These are phyloP conservation scores for Epirrhoe tristata DNA, from an alignment of 2,888 invertebrate species.

Conservation along the genomic window DNA sequence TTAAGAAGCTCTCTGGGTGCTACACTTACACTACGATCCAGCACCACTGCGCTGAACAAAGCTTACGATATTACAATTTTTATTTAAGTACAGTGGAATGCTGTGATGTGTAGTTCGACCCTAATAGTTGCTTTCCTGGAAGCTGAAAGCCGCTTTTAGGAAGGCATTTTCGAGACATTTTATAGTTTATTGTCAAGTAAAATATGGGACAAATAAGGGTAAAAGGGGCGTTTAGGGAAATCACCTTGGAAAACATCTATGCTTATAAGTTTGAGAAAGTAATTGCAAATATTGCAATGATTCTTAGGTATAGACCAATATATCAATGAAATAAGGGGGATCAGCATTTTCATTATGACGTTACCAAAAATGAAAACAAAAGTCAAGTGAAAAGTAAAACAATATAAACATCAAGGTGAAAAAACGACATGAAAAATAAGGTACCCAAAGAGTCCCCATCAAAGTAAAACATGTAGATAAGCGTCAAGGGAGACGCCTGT, in stretches of 20 bases:
- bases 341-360: not conserved
- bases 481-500: conserved; percentile 44
- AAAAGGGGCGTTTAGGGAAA: not conserved
- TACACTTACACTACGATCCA: not conserved
- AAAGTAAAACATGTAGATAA: conserved; percentile 28
- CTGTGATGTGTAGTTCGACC: not conserved
- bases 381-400: not conserved
- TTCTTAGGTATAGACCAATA: too few species aligned
- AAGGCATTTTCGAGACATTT: conserved; percentile 8
- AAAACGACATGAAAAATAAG: conserved; percentile 13
- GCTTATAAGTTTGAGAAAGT: too few species aligned
- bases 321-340: not conserved
- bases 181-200: conserved; percentile 7
- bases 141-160: conserved; percentile 21
- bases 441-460: conserved; percentile 11
- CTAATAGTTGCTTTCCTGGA: conserved; percentile 15
- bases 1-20: conserved; percentile 5
- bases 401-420: not conserved
- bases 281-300: too few species aligned
- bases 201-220: not conserved
- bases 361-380: not conserved
- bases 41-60: not conserved
- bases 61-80: not conserved
- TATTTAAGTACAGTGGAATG: not conserved
- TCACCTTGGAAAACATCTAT: not conserved